Evolutionary conservation across 2,113 vertebrate species (phyloP), one percentile per base, ranked within the genome.

Genomic region (Tauraco erythrolophus): DNA sequence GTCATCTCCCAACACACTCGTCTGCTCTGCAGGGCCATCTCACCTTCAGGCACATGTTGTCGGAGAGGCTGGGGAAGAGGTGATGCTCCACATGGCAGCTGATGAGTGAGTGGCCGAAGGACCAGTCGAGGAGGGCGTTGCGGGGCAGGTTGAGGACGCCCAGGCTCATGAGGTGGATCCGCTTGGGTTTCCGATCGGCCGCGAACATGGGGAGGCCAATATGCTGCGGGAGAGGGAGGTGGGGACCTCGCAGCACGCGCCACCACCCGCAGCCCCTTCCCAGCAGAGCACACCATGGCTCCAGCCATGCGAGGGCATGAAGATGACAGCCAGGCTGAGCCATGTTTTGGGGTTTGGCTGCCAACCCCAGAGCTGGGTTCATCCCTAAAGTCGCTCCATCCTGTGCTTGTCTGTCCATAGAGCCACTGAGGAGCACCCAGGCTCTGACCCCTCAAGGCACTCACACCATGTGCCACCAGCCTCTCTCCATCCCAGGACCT

Each of bases 11-110:
- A 57, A 2, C 17, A 14, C 1, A 1, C 27, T 65, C 3, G 0
- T 37, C 27, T 2, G 3, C 19, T 8, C 76, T 0, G 0, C 0
- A 3, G 43, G 54, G 41, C 19, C 1, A 0, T 19, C 93, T 87
- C 88, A 99, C 99, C 99, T 99, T 99, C 14, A 99, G 97, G 92
- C 99, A 99, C 99, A 99, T 99, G 98, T 99, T 98, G 93, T 99
- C 99, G 0, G 99, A 99, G 86, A 99, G 98, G 61, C 78, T 89
- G 76, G 99, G 99, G 97, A 99, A 99, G 89, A 99, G 98, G 75
- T 99, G 99, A 23, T 99, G 99, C 94, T 99, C 99, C 96, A 99
- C 98, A 0, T 99, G 99, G 95, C 99, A 99, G 98, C 97, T 99
- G 98, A 99, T 98, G 91, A 99, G 97, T 0, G 99, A 99, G 97